Evolutionary conservation across 1,140 invertebrate genomes (phyloP).

Genomic region (Hylaeus volcanicus): DNA sequence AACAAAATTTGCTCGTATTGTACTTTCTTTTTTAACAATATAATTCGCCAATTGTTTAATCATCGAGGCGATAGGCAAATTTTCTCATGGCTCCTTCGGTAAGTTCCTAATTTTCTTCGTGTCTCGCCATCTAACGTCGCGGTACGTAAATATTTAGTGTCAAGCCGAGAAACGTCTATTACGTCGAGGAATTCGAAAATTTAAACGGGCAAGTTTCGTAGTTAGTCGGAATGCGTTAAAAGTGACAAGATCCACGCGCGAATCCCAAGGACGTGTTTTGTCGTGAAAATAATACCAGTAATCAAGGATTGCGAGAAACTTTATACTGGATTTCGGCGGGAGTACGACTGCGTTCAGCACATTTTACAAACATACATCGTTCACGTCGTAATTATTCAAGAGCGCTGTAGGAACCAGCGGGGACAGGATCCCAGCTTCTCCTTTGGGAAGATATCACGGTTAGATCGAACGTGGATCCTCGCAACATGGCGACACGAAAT

Average conservation of each 20-base stretch:
- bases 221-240: constrained; percentile 42
- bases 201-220: constrained; percentile 52
- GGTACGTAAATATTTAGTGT: constrained; percentile 26
- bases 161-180: constrained; percentile 44
- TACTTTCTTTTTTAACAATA: background rate
- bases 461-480: constrained; percentile 28
- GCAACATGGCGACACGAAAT: constrained; percentile 62
- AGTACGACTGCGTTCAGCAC: background rate
- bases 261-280: constrained; percentile 5
- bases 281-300: background rate
- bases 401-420: background rate
- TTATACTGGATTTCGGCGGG: constrained; percentile 21
- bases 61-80: constrained; percentile 7
- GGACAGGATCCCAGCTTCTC: background rate
- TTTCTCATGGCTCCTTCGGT: constrained; percentile 18
- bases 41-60: background rate
- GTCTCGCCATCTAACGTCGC: constrained; percentile 31
- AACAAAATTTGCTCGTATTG: too few species aligned
- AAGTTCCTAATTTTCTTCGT: background rate
- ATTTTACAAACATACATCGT: background rate
- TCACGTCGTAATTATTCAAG: background rate
- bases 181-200: constrained; percentile 62
- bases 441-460: constrained; percentile 13
- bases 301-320: background rate
- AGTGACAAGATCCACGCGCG: constrained; percentile 16